Conservation (phyloP, 2,888 invertebrate species). For the Lithophane socia region DNA sequence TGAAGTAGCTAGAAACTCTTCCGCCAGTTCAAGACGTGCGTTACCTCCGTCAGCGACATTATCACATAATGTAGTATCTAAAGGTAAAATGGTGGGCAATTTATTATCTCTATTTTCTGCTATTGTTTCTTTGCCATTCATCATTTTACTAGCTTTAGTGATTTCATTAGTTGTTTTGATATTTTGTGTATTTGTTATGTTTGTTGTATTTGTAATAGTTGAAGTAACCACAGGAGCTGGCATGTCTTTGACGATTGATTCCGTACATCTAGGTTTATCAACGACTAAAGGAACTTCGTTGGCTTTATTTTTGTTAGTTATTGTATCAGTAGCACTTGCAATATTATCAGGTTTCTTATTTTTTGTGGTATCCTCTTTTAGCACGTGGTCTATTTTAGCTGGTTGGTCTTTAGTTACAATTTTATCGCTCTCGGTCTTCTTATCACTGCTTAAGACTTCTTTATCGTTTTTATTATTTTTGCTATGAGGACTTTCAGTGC, state of each 20-base stretch:
- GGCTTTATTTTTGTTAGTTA: slow-evolving; percentile 46
- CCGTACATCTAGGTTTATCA: slow-evolving; percentile 48
- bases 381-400: slow-evolving; percentile 14
- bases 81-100: slow-evolving; percentile 77
- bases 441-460: slow-evolving; percentile 16
- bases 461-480: slow-evolving; percentile 32
- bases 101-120: slow-evolving; percentile 80
- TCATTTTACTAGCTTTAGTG: slow-evolving; percentile 68
- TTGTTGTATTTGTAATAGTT: slow-evolving; percentile 23
- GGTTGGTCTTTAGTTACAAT: slow-evolving; percentile 4
- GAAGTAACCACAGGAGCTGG: slow-evolving; percentile 31
- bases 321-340: slow-evolving; percentile 54
- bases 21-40: slow-evolving; percentile 90
- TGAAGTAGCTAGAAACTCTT: slow-evolving; percentile 90
- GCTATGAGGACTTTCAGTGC: slow-evolving; percentile 18
- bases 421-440: slow-evolving; percentile 33
- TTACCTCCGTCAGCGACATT: slow-evolving; percentile 88
- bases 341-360: slow-evolving; percentile 36
- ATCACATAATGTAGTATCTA: slow-evolving; percentile 85
- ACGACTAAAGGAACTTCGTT: slow-evolving; percentile 34
- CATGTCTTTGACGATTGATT: slow-evolving; percentile 38
- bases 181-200: slow-evolving; percentile 51
- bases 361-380: slow-evolving; percentile 49
- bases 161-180: slow-evolving; percentile 57
- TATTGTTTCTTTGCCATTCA: slow-evolving; percentile 65